phyloP scores from a whole-genome alignment of 2,113 vertebrate genomes.

The Osmerus eperlanus region DNA sequence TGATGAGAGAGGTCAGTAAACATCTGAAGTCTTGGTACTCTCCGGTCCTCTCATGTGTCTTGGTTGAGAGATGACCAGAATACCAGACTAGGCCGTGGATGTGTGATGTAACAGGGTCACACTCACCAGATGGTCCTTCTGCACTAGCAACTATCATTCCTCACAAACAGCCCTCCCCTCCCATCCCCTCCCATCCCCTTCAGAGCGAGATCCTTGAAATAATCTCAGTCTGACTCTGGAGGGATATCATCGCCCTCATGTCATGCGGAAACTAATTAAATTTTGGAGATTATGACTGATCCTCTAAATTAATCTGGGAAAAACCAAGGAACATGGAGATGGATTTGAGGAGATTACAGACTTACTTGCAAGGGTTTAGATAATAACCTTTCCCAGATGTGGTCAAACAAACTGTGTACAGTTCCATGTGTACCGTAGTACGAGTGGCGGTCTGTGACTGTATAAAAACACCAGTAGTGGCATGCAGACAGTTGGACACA shows the following conservation, averaged over 20 bases:
- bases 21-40: too few species aligned
- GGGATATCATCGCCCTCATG: constrained; percentile 26
- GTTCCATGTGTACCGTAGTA: not conserved
- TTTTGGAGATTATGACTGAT: constrained; percentile 55
- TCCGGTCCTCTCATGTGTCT: too few species aligned
- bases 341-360: constrained; percentile 55
- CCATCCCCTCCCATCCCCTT: too few species aligned
- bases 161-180: too few species aligned
- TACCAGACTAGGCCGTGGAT: too few species aligned
- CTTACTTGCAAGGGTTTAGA: constrained; percentile 34
- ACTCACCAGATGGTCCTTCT: not conserved
- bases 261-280: constrained; percentile 31
- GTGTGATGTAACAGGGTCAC: too few species aligned
- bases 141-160: too few species aligned
- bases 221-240: constrained; percentile 29
- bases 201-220: not conserved
- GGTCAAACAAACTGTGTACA: constrained; percentile 15
- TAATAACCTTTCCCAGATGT: constrained; percentile 45
- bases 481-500: too few species aligned
- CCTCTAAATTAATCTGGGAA: constrained; percentile 50
- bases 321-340: constrained; percentile 29
- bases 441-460: not conserved
- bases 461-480: not conserved
- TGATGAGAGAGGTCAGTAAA: too few species aligned
- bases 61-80: too few species aligned